Conservation (phyloP, 2,888 invertebrate species). For the Chydorus sphaericus region DNA sequence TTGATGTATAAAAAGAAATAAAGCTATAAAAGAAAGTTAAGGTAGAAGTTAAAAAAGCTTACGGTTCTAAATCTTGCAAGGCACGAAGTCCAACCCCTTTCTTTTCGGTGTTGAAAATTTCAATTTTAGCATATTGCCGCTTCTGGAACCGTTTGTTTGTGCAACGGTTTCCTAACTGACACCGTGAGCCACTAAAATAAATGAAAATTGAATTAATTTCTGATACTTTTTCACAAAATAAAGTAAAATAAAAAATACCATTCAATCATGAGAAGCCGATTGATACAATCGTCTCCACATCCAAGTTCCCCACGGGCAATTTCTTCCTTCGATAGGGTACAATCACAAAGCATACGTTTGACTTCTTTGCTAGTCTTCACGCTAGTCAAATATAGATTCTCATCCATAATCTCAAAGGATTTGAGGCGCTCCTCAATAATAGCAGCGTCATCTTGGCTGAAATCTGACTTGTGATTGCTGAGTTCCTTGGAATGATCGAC, state of each 20-base stretch:
- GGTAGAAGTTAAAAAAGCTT: slow-evolving; percentile 27
- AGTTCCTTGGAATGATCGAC: too few relatives aligned
- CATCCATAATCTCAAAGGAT: slow-evolving; percentile 62
- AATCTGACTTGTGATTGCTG: slow-evolving; percentile 43
- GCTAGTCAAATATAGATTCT: slow-evolving; percentile 73
- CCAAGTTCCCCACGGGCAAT: slow-evolving; percentile 64
- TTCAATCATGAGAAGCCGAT: slow-evolving; percentile 94
- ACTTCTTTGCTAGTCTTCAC: slow-evolving; percentile 76
- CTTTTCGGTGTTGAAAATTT: slow-evolving; percentile 61
- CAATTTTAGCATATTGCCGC: slow-evolving; percentile 64
- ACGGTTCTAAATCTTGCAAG: slow-evolving; percentile 53
- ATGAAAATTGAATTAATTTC: slow-evolving; percentile 17
- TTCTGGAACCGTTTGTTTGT: slow-evolving; percentile 90
- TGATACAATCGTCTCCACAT: slow-evolving; percentile 91
- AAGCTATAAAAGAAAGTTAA: slow-evolving; percentile 11
- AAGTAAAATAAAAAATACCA: slow-evolving; percentile 42
- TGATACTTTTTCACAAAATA: not conserved
- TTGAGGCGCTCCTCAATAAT: slow-evolving; percentile 39
- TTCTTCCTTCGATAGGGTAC: slow-evolving; percentile 79
- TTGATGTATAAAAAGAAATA: not conserved
- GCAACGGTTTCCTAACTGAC: slow-evolving; percentile 77
- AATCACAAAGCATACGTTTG: slow-evolving; percentile 88
- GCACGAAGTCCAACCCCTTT: slow-evolving; percentile 91
- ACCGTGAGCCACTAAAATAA: slow-evolving; percentile 65
- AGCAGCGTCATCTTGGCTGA: not conserved